Evolutionary conservation across 2,113 vertebrate species (phyloP).

Genomic region (Leuciscus idus): DNA sequence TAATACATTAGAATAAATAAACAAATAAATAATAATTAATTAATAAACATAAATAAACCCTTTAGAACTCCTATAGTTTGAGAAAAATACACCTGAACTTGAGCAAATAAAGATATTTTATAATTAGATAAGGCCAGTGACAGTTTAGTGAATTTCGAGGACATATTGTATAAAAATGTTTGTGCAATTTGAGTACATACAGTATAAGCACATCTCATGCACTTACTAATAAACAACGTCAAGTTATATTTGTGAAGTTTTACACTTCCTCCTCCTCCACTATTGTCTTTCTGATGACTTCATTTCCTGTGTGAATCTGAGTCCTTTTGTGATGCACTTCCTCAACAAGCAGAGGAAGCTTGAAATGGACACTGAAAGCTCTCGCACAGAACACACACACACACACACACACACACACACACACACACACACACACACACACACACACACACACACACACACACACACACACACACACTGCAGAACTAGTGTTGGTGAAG

Average conservation of each 20-base stretch:
- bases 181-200: neutral
- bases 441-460: neutral
- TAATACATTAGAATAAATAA: too few species aligned
- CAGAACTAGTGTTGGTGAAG: neutral
- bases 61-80: neutral
- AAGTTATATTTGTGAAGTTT: neutral
- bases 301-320: conserved; percentile 72
- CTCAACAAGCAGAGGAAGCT: conserved; percentile 57
- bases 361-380: neutral
- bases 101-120: neutral
- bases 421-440: neutral
- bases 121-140: neutral
- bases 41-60: neutral
- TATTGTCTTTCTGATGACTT: conserved; percentile 63
- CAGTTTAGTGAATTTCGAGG: too few species aligned
- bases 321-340: conserved; percentile 64
- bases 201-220: neutral
- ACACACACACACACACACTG: neutral
- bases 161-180: neutral
- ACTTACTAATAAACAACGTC: neutral
- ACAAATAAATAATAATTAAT: too few species aligned
- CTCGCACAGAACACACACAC: neutral
- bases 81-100: neutral
- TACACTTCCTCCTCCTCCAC: neutral
- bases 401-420: neutral